phyloP scores from a whole-genome alignment of 2,888 invertebrate genomes.

The Tiphia femorata region DNA sequence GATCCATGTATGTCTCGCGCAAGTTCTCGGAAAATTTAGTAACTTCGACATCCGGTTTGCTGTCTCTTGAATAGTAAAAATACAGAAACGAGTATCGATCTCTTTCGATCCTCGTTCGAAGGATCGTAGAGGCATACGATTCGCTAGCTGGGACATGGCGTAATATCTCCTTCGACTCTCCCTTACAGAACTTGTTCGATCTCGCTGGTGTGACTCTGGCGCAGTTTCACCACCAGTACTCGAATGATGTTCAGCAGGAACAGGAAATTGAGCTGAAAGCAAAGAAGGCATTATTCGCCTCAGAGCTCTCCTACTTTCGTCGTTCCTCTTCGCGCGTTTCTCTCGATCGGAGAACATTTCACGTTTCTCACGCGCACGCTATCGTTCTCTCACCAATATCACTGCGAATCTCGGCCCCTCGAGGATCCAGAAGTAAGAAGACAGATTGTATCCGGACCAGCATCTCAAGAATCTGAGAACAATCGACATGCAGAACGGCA shows the following conservation, averaged over 20 bases:
- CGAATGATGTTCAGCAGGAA: conserved; percentile 86
- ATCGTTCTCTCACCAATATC: conserved; percentile 76
- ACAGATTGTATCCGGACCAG: conserved; percentile 89
- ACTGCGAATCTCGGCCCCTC: conserved; percentile 88
- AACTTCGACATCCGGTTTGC: no score
- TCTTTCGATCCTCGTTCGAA: neutral
- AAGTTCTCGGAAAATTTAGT: no score
- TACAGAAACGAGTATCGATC: no score
- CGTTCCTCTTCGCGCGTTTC: no score
- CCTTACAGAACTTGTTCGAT: conserved; percentile 80
- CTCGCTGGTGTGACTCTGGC: conserved; percentile 81
- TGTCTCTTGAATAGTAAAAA: no score
- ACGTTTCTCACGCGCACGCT: neutral
- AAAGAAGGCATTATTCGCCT: no score
- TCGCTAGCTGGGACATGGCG: no score
- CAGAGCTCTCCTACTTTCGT: no score
- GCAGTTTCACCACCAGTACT: conserved; percentile 81
- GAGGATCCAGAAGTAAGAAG: conserved; percentile 87
- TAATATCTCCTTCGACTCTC: neutral
- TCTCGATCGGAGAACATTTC: neutral
- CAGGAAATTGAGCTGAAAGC: conserved; percentile 79
- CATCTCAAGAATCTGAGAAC: conserved; percentile 71
- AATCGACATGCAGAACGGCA: no score
- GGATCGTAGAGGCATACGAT: no score
- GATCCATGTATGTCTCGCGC: no score